Evolutionary conservation across 2,113 vertebrate genomes (phyloP), one percentile per base, ranked within the genome.

Genomic region (Panthera tigris): DNA sequence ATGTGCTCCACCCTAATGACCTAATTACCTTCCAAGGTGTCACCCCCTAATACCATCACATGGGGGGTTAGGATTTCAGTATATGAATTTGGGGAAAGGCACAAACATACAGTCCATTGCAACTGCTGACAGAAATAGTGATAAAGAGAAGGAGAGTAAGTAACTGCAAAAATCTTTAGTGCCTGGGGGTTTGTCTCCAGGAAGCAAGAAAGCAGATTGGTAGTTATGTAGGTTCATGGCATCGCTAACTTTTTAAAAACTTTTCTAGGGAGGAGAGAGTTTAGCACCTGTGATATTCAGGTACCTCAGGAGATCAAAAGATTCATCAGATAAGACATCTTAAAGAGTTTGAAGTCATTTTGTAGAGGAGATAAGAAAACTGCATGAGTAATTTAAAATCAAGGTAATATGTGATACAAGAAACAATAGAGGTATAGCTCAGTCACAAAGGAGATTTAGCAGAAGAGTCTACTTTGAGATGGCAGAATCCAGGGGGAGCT

Each of bases 341-440:
- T 71, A 74, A 89, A 4, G n/a, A 94, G 66, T 78, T 78, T 81
- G 23, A 89, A 94, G 66, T 94, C 3, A 65, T 94, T 96, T 95
- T 76, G 2, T 57, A 65, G 66, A 45, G 74, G n/a, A 83, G 25
- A 25, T 86, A 63, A 92, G 63, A 90, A 83, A 33, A 3, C 6
- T 92, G 25, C 10, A 16, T 1, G 41, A 82, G 9, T 78, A 65
- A 87, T 65, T 94, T 86, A 39, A 86, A 92, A 85, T 14, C 9
- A 39, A 13, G 8, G 9, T 71, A 71, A 91, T 86, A 73, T 55
- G 55, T 76, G 52, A 74, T 57, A 15, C 39, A 29, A 50, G 27
- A 85, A 85, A 76, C 36, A 57, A 27, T 23, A 27, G 61, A 41
- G 7, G 8, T n/a, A 29, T 21, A 86, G 31, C 36, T 73, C 18